Evolutionary conservation across 2,888 invertebrate genomes (phyloP).

Genomic region (Mythimna lalbum): DNA sequence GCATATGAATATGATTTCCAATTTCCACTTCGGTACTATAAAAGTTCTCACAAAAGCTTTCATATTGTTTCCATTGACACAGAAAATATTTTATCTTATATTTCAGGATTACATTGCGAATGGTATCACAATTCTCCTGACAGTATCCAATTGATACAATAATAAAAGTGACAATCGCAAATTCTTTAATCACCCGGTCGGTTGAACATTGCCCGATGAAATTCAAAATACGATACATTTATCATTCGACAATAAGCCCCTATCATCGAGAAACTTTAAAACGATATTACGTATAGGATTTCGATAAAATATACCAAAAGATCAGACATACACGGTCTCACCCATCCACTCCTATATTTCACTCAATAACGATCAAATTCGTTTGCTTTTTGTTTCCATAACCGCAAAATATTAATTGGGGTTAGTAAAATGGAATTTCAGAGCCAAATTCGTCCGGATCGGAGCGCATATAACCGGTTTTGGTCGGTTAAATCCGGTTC

Average conservation of each 20-base stretch:
- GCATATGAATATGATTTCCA: too few species aligned
- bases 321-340: neutral
- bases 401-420: constrained; percentile 53
- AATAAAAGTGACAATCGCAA: constrained; percentile 42
- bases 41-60: neutral
- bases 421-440: constrained; percentile 54
- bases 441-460: constrained; percentile 64
- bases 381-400: constrained; percentile 21
- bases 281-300: constrained; percentile 40
- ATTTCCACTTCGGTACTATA: neutral
- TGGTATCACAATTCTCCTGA: constrained; percentile 18
- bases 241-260: constrained; percentile 53
- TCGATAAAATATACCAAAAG: constrained; percentile 33
- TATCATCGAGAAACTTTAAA: constrained; percentile 60
- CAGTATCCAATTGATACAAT: constrained; percentile 16
- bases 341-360: neutral
- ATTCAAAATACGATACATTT: constrained; percentile 44
- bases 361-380: constrained; percentile 26
- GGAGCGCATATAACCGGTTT: constrained; percentile 67
- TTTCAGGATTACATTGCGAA: constrained; percentile 14
- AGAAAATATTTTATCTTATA: constrained; percentile 13
- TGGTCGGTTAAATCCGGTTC: constrained; percentile 70
- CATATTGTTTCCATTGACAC: neutral
- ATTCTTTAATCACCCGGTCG: constrained; percentile 45
- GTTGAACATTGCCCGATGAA: constrained; percentile 21